These are phyloP conservation scores for Magallana ariakensis DNA, from an alignment of 1,140 invertebrate genomes.

Conservation along the genomic window DNA sequence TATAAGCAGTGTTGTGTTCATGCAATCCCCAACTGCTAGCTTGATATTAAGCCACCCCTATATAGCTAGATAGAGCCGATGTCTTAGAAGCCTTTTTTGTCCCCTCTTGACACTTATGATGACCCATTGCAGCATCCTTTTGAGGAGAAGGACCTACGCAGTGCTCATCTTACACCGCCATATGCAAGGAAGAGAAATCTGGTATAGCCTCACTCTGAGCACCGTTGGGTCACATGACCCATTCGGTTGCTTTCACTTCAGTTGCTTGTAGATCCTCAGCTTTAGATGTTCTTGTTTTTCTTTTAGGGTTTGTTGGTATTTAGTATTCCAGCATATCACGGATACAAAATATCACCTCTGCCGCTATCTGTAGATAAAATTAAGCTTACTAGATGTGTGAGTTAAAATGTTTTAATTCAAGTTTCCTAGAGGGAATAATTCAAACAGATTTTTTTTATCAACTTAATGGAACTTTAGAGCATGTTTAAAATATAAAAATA, in stretches of 20 bases:
- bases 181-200: slow-evolving; percentile 72
- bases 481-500: too few relatives aligned
- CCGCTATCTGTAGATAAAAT: too few relatives aligned
- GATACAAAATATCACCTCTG: not conserved
- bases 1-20: slow-evolving; percentile 17
- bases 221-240: not conserved
- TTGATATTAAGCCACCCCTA: not conserved
- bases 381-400: too few relatives aligned
- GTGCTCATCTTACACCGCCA: slow-evolving; percentile 80
- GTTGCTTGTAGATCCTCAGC: slow-evolving; percentile 30
- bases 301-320: slow-evolving; percentile 37
- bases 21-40: not conserved
- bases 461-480: too few relatives aligned
- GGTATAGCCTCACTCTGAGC: slow-evolving; percentile 58
- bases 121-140: slow-evolving; percentile 73
- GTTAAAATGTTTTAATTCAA: too few relatives aligned
- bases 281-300: slow-evolving; percentile 50
- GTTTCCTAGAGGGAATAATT: too few relatives aligned
- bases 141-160: slow-evolving; percentile 76
- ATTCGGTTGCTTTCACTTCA: not conserved
- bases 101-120: slow-evolving; percentile 49
- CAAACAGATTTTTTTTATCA: too few relatives aligned
- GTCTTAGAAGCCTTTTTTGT: slow-evolving; percentile 4
- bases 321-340: not conserved
- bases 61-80: not conserved